A percentile compares a stretch with the other conserved stretches of the same genome.
Evolutionary conservation across 1,140 invertebrate genomes (phyloP).

Genomic region (Parasteatoda tepidariorum): DNA sequence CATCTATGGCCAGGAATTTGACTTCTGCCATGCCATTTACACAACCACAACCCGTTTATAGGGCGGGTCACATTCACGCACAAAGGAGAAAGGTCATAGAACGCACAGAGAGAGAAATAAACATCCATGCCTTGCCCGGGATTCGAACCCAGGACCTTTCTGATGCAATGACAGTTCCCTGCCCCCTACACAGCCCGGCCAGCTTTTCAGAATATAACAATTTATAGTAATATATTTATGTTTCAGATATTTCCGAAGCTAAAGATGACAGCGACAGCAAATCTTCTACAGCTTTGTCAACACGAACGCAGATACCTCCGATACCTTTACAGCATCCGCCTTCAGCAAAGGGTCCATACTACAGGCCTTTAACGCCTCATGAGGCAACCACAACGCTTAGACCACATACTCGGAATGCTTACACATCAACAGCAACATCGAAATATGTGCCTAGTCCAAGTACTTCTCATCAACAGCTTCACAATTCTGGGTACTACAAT

Average conservation of each 20-base stretch:
- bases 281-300: constrained; percentile 11
- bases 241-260: constrained; percentile 22
- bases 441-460: constrained; percentile 20
- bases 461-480: neutral
- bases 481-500: constrained; percentile 15
- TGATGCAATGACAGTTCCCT: too few species aligned
- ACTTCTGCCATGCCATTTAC: too few species aligned
- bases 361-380: constrained; percentile 37
- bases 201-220: too few species aligned
- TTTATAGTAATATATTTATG: too few species aligned
- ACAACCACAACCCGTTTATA: too few species aligned
- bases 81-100: too few species aligned
- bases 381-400: neutral
- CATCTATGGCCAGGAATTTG: too few species aligned
- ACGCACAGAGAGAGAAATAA: too few species aligned
- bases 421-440: neutral
- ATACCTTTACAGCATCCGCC: neutral
- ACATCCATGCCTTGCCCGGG: too few species aligned
- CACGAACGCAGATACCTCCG: constrained; percentile 5
- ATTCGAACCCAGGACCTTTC: too few species aligned
- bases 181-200: too few species aligned
- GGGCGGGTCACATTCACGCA: too few species aligned
- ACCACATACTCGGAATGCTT: constrained; percentile 26
- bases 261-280: constrained; percentile 49
- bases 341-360: constrained; percentile 4